Evolutionary conservation across 2,113 vertebrate species (phyloP), one percentile per base, ranked within the genome.

Genomic region (Campylorhamphus procurvoides): DNA sequence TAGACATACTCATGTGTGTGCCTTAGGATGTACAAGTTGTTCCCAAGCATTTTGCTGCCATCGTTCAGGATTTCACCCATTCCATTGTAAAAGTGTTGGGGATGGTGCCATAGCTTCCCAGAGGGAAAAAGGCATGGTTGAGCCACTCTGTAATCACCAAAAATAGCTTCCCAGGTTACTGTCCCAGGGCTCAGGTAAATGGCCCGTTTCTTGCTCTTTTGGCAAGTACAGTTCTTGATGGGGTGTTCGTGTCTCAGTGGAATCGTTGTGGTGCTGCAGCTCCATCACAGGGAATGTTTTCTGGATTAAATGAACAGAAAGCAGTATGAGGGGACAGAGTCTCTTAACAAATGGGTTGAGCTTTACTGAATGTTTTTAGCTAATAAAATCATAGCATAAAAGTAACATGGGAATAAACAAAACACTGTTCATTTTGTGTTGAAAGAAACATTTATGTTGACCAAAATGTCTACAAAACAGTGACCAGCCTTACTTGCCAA

Each of bases 1-100:
- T 53, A 0, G 0, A 18, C n/a, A 1, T 23, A 9, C 56, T 47
- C 49, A 40, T 0, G 0, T 35, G 11, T 14, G 37, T 76, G 37
- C 76, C 44, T 80, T 40, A 40, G 64, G 84, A 91, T 62, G 42
- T 82, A 31, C 35, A 62, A 56, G 27, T 72, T 85, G 53, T 86
- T 85, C n/a, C 37, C 0, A 6, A 62, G 55, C 39, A 7, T 76
- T 85, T 84, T 90, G 55, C 44, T 74, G 63, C 72, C 15, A 6
- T 58, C 0, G 0, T 37, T 76, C 28, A 37, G 13, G 56, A 37
- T 90, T 79, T 28, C 19, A 49, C 40, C 6, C 0, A 0, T 12
- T 62, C 55, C 17, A 10, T 40, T 39, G 5, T 1, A 47, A 37
- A 44, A 72, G 24, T 49, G 31, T 37, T 58, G 47, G 24, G 47